Conservation (phyloP, 64 coral and sea anemone species). For the Hydrozoanthus tunicans region DNA sequence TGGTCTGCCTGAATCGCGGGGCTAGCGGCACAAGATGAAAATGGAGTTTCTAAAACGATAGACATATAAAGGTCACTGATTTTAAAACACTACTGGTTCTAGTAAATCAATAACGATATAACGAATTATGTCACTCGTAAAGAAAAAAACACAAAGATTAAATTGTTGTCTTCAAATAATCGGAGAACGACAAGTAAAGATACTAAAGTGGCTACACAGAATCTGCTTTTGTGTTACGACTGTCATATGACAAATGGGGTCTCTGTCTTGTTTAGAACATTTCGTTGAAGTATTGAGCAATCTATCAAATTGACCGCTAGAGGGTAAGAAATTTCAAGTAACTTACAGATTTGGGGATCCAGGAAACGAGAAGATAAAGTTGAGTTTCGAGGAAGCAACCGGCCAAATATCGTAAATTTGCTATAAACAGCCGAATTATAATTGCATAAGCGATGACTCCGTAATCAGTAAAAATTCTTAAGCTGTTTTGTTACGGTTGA, state of each 20-base stretch:
- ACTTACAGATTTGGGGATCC: constrained; percentile 32
- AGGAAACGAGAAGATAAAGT: background rate
- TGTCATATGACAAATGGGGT: no score
- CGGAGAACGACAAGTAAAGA: no score
- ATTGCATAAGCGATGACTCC: constrained; percentile 34
- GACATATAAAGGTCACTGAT: background rate
- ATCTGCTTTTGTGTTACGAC: no score
- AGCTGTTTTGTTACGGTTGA: constrained; percentile 16
- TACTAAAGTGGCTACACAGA: no score
- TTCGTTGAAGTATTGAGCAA: no score
- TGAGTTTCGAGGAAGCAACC: background rate
- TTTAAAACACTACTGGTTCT: background rate
- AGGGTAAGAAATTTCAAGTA: background rate
- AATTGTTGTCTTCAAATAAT: no score
- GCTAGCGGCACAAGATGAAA: background rate
- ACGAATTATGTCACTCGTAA: no score
- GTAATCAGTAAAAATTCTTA: background rate
- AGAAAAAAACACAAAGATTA: no score
- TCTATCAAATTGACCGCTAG: background rate
- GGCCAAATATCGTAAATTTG: background rate
- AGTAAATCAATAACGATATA: no score
- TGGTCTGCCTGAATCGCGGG: background rate
- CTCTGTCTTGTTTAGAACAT: no score
- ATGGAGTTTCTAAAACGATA: background rate
- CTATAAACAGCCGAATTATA: constrained; percentile 1